Evolutionary conservation across 1,140 invertebrate genomes (phyloP), one percentile per base, ranked within the genome.

Genomic region (Palaemon carinicauda): DNA sequence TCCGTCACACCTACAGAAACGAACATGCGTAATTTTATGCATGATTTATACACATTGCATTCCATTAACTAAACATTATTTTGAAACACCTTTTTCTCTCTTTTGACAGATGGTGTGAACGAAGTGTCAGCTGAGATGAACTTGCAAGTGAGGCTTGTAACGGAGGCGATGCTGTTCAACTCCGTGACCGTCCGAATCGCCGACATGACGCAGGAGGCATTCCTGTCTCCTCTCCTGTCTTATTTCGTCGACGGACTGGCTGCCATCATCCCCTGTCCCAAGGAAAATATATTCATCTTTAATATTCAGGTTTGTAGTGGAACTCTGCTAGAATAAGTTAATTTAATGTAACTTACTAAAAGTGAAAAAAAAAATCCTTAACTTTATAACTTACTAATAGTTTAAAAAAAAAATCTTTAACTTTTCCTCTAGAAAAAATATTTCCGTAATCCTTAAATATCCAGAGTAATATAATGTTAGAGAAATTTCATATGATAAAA

Each of bases 161-260:
- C 97, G 0, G 96, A 98, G 90, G 96, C 98, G 75, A 99, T 99
- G 96, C 92, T 99, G 0, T 95, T 95, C 88, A 98, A 98, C 91
- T 98, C 97, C 0, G 97, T 99, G 12, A 99, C 98, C 0, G 95
- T 99, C 0, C 93, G 97, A 41, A 91, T 99, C 1, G 96, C 96
- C 90, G 96, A 98, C 89, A 98, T 99, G 96, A 98, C 96, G 0
- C 95, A 96, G 56, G 96, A 97, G 90, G 95, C 95, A 0, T 99
- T 99, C 91, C 93, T 99, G 1, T 98, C 97, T 31, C 96, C 97
- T 0, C 91, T 99, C 3, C 93, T 98, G 5, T 94, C 95, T 24
- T 97, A 96, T 91, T 99, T 99, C 90, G 91, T 97, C 0, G 97
- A 98, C 90, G 97, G 97, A 0, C 91, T 99, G 24, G 96, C 98